Evolutionary conservation across 2,888 invertebrate genomes (phyloP).

Genomic region (Troides helena): DNA sequence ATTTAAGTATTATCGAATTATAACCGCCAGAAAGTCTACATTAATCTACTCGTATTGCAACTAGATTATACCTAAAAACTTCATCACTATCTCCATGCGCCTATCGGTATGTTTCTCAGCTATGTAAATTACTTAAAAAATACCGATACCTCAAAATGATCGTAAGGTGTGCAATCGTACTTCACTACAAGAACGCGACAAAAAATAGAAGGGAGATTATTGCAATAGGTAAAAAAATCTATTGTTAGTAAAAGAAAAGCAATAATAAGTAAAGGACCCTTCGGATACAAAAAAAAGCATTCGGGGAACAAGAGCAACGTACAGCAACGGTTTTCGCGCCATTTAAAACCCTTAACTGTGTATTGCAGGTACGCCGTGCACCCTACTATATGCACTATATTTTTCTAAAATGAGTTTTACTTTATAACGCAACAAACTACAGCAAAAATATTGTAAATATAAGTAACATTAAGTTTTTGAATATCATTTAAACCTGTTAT

Average conservation of each 20-base stretch:
- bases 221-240: slow-evolving; percentile 15
- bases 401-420: background rate
- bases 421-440: background rate
- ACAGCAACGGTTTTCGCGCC: slow-evolving; percentile 19
- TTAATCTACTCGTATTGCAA: too few relatives aligned
- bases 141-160: background rate
- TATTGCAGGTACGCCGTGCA: slow-evolving; percentile 18
- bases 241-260: slow-evolving; percentile 8
- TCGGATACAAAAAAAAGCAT: slow-evolving; percentile 15
- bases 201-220: background rate
- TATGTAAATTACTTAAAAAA: background rate
- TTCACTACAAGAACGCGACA: background rate
- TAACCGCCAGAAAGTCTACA: too few relatives aligned
- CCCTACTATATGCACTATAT: slow-evolving; percentile 1
- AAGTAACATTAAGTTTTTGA: background rate
- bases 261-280: slow-evolving; percentile 16
- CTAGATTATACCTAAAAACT: too few relatives aligned
- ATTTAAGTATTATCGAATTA: too few relatives aligned
- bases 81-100: too few relatives aligned
- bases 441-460: background rate
- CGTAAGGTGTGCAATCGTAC: background rate
- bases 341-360: slow-evolving; percentile 4
- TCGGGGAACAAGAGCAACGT: slow-evolving; percentile 13
- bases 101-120: background rate
- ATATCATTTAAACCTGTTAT: background rate